phyloP scores from a whole-genome alignment of 53 echinoderm and acorn worm species.

The Hippasteria phrygiana region DNA sequence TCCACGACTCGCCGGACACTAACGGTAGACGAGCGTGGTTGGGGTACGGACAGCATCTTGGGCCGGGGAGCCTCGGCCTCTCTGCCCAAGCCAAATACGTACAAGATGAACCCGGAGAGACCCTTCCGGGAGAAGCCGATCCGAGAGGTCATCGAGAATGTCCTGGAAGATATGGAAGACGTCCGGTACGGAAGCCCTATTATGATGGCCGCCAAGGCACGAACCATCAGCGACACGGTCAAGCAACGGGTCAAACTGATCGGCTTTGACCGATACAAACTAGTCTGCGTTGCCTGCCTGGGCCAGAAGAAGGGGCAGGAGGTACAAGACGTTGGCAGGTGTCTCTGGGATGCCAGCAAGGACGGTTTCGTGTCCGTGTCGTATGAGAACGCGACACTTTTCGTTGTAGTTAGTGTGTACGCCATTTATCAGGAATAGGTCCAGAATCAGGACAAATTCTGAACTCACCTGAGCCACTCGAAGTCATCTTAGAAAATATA shows the following conservation, averaged over 20 bases:
- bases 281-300: slow-evolving; percentile 68
- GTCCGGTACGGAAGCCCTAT: slow-evolving; percentile 37
- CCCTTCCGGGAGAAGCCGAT: slow-evolving; percentile 28
- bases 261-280: slow-evolving; percentile 70
- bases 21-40: slow-evolving; percentile 27
- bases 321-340: slow-evolving; percentile 65
- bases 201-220: slow-evolving; percentile 56
- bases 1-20: slow-evolving; percentile 47
- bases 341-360: slow-evolving; percentile 73
- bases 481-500: too few relatives aligned
- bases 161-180: slow-evolving; percentile 35
- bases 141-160: slow-evolving; percentile 46
- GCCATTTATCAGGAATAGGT: slow-evolving; percentile 75
- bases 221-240: slow-evolving; percentile 61
- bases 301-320: slow-evolving; percentile 67
- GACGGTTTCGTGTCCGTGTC: slow-evolving; percentile 76
- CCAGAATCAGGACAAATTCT: too few relatives aligned
- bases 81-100: slow-evolving; percentile 53
- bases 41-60: slow-evolving; percentile 21
- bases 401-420: slow-evolving; percentile 73
- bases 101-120: slow-evolving; percentile 49
- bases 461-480: too few relatives aligned
- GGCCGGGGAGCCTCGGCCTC: neutral
- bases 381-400: slow-evolving; percentile 62
- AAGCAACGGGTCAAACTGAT: slow-evolving; percentile 72